phyloP scores from a whole-genome alignment of 2,113 vertebrate species.

The Phoxinus phoxinus region DNA sequence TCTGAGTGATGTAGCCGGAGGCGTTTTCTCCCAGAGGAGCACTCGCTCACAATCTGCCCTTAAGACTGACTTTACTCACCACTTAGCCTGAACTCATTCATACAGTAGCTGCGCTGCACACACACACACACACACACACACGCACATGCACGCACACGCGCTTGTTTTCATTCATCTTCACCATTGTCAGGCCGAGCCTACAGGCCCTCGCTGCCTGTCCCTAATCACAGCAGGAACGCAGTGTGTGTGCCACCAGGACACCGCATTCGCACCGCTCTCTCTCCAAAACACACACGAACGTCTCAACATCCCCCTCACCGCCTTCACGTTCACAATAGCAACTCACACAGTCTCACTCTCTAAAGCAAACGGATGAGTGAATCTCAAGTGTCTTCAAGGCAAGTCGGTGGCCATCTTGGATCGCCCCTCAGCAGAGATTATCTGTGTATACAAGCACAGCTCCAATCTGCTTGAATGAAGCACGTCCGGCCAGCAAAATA shows the following conservation, averaged over 20 bases:
- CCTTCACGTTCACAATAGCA: conserved; percentile 17
- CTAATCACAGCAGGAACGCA: neutral
- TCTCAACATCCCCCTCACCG: neutral
- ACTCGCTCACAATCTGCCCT: conserved; percentile 38
- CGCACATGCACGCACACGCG: neutral
- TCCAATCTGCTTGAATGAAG: neutral
- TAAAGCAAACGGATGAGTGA: neutral
- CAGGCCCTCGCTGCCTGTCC: neutral
- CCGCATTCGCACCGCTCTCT: neutral
- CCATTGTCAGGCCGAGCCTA: neutral
- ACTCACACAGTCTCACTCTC: neutral
- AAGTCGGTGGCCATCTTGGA: neutral
- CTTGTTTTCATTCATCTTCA: conserved; percentile 5
- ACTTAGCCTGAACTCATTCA: conserved; percentile 51
- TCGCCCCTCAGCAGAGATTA: neutral
- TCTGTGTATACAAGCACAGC: neutral
- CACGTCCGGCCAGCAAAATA: too few species aligned
- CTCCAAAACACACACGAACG: neutral
- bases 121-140: neutral
- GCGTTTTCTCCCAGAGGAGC: conserved; percentile 38
- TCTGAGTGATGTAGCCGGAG: conserved; percentile 46
- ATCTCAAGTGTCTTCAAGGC: neutral
- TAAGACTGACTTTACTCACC: conserved; percentile 42
- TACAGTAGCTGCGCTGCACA: neutral
- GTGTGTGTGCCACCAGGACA: conserved; percentile 13